phyloP scores from a whole-genome alignment of 37 sponge, comb jelly and placozoan species.

The Diacarnus erythraeanus region DNA sequence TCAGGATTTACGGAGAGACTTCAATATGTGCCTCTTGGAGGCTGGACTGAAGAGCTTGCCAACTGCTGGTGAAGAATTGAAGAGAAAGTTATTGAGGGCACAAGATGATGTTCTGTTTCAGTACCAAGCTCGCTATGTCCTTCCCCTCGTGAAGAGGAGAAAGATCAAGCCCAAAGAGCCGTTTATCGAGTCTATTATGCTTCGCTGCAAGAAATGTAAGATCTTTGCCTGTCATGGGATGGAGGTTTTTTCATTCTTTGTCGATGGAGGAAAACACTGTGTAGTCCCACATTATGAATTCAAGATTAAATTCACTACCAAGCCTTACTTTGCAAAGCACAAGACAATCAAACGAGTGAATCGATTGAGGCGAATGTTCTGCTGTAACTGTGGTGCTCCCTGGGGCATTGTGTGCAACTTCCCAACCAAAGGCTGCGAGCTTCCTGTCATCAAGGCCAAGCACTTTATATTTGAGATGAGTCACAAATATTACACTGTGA shows the following conservation, averaged over 20 bases:
- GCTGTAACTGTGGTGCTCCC: slow-evolving; percentile 4
- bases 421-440: neutral
- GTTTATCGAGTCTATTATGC: neutral
- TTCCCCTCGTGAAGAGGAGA: neutral
- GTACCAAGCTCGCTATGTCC: neutral
- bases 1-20: neutral
- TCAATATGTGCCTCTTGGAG: neutral
- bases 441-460: slow-evolving; percentile 24
- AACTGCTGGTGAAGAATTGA: slow-evolving; percentile 2
- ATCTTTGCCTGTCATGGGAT: slow-evolving; percentile 8
- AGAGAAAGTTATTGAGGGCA: neutral
- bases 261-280: neutral
- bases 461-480: slow-evolving; percentile 19
- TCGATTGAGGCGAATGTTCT: neutral
- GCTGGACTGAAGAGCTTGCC: neutral
- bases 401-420: slow-evolving; percentile 16
- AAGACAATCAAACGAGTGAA: neutral
- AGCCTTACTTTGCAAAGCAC: neutral
- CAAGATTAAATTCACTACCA: neutral
- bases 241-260: slow-evolving; percentile 12
- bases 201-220: slow-evolving; percentile 15
- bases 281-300: slow-evolving; percentile 20
- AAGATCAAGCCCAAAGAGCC: neutral
- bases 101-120: neutral
- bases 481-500: neutral